Evolutionary conservation across 2,797 vertebrate species (phyloP).

Genomic region (Microctenopoma steveboyesi): DNA sequence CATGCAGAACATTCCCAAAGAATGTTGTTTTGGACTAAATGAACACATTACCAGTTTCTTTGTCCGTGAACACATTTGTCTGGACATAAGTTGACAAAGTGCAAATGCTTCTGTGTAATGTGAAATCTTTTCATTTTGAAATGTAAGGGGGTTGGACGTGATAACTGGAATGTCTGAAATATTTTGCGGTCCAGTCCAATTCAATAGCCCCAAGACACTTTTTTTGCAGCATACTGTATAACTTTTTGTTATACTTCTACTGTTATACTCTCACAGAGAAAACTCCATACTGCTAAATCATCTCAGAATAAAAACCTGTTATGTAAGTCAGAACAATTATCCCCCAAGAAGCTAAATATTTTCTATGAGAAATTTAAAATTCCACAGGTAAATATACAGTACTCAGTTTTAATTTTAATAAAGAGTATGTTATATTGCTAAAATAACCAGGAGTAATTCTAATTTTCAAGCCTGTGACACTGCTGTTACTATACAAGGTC

Average conservation of each 20-base stretch:
- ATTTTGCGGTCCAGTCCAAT: neutral
- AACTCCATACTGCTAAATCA: neutral
- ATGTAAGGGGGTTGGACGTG: neutral
- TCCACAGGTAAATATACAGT: neutral
- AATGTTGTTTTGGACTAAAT: neutral
- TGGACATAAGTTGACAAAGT: neutral
- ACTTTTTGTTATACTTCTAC: neutral
- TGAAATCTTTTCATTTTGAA: slow-evolving; percentile 18
- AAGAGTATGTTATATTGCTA: slow-evolving; percentile 7
- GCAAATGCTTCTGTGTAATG: neutral
- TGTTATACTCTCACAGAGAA: too few relatives aligned
- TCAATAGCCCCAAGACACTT: neutral
- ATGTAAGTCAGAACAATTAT: slow-evolving; percentile 37
- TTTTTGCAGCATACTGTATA: neutral
- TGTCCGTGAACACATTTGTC: neutral
- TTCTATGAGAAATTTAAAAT: neutral
- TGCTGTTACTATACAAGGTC: slow-evolving; percentile 31
- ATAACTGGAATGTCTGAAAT: neutral
- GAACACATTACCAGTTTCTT: neutral
- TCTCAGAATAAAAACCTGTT: slow-evolving; percentile 18
- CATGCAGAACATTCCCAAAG: neutral
- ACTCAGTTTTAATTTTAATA: slow-evolving; percentile 25
- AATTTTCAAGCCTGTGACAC: slow-evolving; percentile 5
- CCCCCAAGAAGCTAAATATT: neutral
- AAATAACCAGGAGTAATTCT: slow-evolving; percentile 33